Evolutionary conservation across 2,113 vertebrate species (phyloP).

Genomic region (Pyxicephalus adspersus): DNA sequence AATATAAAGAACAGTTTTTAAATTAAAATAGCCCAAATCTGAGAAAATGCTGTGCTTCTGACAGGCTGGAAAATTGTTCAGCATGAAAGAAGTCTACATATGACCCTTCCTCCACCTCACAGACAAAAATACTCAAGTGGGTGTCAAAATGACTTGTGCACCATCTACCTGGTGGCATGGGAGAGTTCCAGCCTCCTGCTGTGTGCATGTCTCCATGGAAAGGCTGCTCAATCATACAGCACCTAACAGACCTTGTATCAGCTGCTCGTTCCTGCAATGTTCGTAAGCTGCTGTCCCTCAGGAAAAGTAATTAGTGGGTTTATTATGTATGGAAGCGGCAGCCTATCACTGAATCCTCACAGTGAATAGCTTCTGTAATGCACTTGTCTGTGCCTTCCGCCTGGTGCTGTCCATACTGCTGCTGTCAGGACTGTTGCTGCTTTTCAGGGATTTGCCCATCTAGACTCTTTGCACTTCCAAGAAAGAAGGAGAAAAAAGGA

Average conservation of each 20-base stretch:
- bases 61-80: conserved; percentile 21
- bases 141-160: conserved; percentile 67
- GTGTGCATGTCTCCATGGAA: conserved; percentile 62
- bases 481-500: not conserved
- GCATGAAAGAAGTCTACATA: conserved; percentile 1
- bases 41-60: not conserved
- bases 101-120: conserved; percentile 46
- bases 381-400: conserved; percentile 69
- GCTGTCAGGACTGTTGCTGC: conserved; percentile 62
- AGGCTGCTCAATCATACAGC: conserved; percentile 70
- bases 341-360: conserved; percentile 70
- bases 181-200: conserved; percentile 60
- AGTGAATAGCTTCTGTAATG: conserved; percentile 75
- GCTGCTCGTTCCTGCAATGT: conserved; percentile 65
- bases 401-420: conserved; percentile 78
- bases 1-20: not conserved
- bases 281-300: conserved; percentile 72
- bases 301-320: conserved; percentile 75
- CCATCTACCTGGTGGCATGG: conserved; percentile 69
- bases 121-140: conserved; percentile 57
- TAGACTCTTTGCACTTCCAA: conserved; percentile 25
- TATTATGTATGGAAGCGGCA: conserved; percentile 73
- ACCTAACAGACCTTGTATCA: conserved; percentile 66
- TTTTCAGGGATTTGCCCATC: conserved; percentile 39
- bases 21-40: not conserved